Conservation (phyloP, 2,113 vertebrate species). For the Corvus hawaiiensis region DNA sequence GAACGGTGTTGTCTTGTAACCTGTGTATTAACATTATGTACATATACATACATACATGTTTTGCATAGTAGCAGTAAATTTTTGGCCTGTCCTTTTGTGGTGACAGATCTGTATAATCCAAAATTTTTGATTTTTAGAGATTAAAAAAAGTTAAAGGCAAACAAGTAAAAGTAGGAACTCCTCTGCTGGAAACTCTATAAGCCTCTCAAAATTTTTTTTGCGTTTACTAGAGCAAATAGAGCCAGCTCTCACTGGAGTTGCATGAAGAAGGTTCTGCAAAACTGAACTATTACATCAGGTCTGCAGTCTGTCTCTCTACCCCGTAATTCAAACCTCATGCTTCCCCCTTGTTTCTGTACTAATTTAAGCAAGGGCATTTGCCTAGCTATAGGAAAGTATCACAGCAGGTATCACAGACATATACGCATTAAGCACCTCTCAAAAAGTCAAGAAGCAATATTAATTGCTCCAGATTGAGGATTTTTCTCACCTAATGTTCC, state of each 20-base stretch:
- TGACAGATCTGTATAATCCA: neutral
- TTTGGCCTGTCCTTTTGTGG: neutral
- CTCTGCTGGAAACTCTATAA: neutral
- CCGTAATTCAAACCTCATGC: slow-evolving; percentile 62
- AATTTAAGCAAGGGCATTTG: slow-evolving; percentile 23
- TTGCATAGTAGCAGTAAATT: neutral
- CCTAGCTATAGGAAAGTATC: slow-evolving; percentile 8
- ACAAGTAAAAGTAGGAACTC: neutral
- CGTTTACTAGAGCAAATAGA: slow-evolving; percentile 22
- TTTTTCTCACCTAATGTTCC: neutral
- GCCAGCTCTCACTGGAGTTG: slow-evolving; percentile 22
- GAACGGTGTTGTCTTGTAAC: neutral
- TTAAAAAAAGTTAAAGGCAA: neutral
- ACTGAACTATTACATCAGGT: slow-evolving; percentile 54
- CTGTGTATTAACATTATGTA: neutral
- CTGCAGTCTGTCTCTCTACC: slow-evolving; percentile 42
- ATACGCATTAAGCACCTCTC: neutral
- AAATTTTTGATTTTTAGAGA: neutral
- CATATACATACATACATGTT: neutral
- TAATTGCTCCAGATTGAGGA: neutral
- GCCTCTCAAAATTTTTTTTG: neutral
- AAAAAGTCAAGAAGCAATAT: neutral
- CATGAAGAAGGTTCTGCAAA: slow-evolving; percentile 49
- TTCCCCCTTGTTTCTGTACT: neutral
- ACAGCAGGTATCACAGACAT: neutral